These are phyloP conservation scores for Plestiodon gilberti DNA, from an alignment of 2,113 vertebrate species.

Conservation along the genomic window DNA sequence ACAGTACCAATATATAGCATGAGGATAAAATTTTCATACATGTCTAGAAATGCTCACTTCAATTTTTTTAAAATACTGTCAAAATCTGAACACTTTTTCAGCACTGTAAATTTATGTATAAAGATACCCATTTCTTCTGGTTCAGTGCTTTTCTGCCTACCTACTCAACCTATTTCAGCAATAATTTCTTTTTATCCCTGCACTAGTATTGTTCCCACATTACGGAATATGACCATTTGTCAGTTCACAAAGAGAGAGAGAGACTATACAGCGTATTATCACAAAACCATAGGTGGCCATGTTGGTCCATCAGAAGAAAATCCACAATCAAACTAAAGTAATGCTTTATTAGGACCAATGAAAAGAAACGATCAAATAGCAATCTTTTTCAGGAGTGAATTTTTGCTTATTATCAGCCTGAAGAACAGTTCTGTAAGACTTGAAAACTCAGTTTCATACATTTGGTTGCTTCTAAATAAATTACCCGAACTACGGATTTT, in stretches of 20 bases:
- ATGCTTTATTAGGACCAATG: no score
- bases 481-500: no score
- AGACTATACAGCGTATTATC: no score
- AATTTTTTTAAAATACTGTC: not conserved
- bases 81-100: not conserved
- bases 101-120: not conserved
- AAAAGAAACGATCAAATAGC: no score
- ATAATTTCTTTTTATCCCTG: not conserved
- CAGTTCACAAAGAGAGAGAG: not conserved
- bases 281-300: no score
- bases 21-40: constrained; percentile 2
- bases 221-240: not conserved
- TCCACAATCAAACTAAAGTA: no score
- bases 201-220: not conserved
- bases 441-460: no score
- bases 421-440: no score
- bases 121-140: not conserved
- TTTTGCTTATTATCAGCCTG: no score
- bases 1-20: not conserved
- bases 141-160: not conserved
- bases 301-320: no score
- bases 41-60: not conserved
- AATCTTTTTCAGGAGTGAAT: no score
- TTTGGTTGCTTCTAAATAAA: no score
- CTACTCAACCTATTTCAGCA: not conserved